Base-by-base conservation (phyloP, 2,888 invertebrate species). In the Agrochola litura region DNA sequence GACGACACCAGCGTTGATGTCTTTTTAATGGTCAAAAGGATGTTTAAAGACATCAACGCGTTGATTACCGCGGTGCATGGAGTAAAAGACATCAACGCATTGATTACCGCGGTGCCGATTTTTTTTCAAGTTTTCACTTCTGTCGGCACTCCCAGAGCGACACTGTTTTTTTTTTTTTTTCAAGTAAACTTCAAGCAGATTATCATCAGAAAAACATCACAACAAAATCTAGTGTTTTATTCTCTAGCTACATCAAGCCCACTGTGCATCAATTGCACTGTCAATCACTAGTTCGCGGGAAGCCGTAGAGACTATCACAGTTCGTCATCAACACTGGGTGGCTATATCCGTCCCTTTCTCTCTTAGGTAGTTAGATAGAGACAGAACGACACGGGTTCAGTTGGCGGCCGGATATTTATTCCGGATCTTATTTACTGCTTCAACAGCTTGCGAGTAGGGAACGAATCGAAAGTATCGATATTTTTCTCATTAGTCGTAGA, bases 391-490 rank as follows among this genome's bases (percentile, higher is more conserved):
- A 86, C 85, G 88, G 89, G 90, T 91, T 91, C 91, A 92, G 92
- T 92, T 92, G 90, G 91, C 81, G 86, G 92, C 94, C 84, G 94
- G 95, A 95, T 94, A 94, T 95, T 95, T 91, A 92, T 91, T 92
- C 93, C 94, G 95, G 95, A 94, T 93, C 94, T 93, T 94, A 95
- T 95, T 95, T 94, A 94, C 93, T 93, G 94, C 92, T 92, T 89
- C 93, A 92, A 92, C 93, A 93, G 93, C 91, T 91, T 92, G 91
- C 89, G 89, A 86, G 92, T 46, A 52, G 77, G 77, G 70, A 70
- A 77, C 56, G 69, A 77, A 9, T 37, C 19, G 14, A 49, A 82
- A 46, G 52, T 82, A 82, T 81, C 80, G 80, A 81, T 83, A 52
- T 67, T 77, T 76, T 67, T 66, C 16, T 66, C n/a, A 56, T 70